These are phyloP conservation scores for Phyto melanocephala DNA, from an alignment of 2,888 invertebrate genomes.

Conservation along the genomic window DNA sequence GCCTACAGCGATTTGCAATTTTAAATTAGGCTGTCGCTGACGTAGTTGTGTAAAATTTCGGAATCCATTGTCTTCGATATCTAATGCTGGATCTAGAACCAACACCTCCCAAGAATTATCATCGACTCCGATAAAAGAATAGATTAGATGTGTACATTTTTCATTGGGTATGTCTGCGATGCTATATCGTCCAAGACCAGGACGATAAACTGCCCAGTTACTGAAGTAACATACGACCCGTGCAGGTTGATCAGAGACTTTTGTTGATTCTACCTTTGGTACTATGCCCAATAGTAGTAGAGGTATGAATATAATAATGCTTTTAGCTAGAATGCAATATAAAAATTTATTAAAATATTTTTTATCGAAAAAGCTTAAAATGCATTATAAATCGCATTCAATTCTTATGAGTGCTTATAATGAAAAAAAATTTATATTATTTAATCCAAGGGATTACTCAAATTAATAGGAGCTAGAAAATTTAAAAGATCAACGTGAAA, in stretches of 20 bases:
- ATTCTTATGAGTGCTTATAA: neutral
- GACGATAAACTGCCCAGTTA: constrained; percentile 88
- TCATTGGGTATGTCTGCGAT: constrained; percentile 90
- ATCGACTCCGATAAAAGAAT: constrained; percentile 92
- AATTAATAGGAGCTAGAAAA: no score
- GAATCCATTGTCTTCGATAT: constrained; percentile 87
- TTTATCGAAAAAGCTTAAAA: neutral
- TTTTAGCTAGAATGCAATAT: constrained; percentile 12
- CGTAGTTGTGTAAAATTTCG: constrained; percentile 88
- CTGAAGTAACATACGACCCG: constrained; percentile 81
- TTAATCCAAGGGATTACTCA: no score
- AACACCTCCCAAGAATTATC: constrained; percentile 88
- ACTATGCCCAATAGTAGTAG: constrained; percentile 68
- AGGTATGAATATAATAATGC: neutral
- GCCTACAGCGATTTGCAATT: constrained; percentile 90
- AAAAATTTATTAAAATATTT: no score
- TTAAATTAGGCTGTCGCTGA: constrained; percentile 85
- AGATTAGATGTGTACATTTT: constrained; percentile 91
- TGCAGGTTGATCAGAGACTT: constrained; percentile 75
- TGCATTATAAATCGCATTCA: neutral
- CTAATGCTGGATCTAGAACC: constrained; percentile 89
- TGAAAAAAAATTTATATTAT: no score
- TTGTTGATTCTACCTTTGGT: constrained; percentile 52
- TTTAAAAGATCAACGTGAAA: no score
- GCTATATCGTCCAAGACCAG: constrained; percentile 89